phyloP scores from a whole-genome alignment of 2,797 vertebrate genomes.

The Poeciliopsis presidionis region DNA sequence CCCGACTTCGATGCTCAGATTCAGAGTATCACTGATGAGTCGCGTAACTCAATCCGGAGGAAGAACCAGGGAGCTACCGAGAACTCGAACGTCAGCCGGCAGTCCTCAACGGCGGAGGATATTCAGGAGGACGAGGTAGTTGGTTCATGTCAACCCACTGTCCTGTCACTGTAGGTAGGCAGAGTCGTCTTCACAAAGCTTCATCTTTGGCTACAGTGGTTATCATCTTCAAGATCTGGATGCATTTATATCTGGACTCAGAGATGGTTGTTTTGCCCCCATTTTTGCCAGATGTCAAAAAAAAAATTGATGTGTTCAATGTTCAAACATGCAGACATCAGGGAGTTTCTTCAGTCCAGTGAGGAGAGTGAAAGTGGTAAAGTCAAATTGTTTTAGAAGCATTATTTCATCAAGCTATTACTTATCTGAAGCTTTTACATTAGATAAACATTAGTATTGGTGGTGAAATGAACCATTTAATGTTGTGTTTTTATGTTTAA shows the following conservation, averaged over 20 bases:
- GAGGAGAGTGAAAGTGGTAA: background rate
- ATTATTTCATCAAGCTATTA: background rate
- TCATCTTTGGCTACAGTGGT: conserved; percentile 38
- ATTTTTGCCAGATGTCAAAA: background rate
- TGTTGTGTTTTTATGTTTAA: background rate
- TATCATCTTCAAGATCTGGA: too few species aligned
- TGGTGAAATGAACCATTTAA: background rate
- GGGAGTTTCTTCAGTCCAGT: background rate
- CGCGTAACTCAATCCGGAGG: conserved; percentile 89
- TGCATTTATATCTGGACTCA: conserved; percentile 9
- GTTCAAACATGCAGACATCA: background rate
- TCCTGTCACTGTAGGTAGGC: conserved; percentile 34
- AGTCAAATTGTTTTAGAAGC: background rate
- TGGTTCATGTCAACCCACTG: conserved; percentile 27
- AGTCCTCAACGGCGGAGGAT: conserved; percentile 80
- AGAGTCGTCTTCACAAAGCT: conserved; percentile 70
- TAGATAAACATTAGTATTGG: background rate
- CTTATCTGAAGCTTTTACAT: background rate
- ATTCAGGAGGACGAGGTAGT: conserved; percentile 87
- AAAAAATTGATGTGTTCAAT: background rate
- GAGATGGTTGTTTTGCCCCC: background rate
- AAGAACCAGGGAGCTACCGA: conserved; percentile 81
- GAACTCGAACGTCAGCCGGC: conserved; percentile 73
- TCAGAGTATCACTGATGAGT: conserved; percentile 93
- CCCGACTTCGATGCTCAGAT: conserved; percentile 78